Percentiles rank a stretch among this genome's conserved stretches.
These are phyloP conservation scores for Pristis pectinata DNA, from an alignment of 2,797 vertebrate genomes.

Conservation along the genomic window DNA sequence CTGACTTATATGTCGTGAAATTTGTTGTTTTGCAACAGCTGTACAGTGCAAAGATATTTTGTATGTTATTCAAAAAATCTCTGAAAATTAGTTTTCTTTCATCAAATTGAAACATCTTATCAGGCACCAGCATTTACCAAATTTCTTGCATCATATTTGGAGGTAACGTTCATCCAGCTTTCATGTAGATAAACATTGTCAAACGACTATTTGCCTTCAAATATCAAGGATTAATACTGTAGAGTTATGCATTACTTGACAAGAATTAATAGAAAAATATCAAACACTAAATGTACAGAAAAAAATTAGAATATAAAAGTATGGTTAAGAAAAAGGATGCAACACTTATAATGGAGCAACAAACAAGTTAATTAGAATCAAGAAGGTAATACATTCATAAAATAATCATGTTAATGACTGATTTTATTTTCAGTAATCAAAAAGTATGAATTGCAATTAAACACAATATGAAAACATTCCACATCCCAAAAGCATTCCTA, in stretches of 20 bases:
- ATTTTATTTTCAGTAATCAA: neutral
- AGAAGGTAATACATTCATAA: neutral
- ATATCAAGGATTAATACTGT: neutral
- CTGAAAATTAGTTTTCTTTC: neutral
- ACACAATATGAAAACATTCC: neutral
- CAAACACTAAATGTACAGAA: neutral
- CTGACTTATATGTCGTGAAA: too few relatives aligned
- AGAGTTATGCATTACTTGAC: neutral
- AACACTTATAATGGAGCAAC: neutral
- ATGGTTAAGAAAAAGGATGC: neutral
- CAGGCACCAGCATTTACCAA: neutral
- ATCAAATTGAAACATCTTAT: neutral
- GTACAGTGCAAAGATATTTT: too few relatives aligned
- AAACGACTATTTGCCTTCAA: neutral
- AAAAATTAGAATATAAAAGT: neutral
- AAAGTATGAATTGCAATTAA: neutral
- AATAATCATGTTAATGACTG: neutral
- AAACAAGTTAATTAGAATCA: neutral
- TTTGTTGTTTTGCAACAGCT: too few relatives aligned
- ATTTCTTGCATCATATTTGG: neutral
- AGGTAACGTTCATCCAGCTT: neutral
- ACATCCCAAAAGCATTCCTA: neutral
- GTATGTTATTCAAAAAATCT: too few relatives aligned
- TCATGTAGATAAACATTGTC: neutral
- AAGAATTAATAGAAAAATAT: neutral